A percentile compares a stretch with the other conserved stretches of the same genome.
Evolutionary conservation across 2,888 invertebrate genomes (phyloP).

Genomic region (Cheilosia impressa): DNA sequence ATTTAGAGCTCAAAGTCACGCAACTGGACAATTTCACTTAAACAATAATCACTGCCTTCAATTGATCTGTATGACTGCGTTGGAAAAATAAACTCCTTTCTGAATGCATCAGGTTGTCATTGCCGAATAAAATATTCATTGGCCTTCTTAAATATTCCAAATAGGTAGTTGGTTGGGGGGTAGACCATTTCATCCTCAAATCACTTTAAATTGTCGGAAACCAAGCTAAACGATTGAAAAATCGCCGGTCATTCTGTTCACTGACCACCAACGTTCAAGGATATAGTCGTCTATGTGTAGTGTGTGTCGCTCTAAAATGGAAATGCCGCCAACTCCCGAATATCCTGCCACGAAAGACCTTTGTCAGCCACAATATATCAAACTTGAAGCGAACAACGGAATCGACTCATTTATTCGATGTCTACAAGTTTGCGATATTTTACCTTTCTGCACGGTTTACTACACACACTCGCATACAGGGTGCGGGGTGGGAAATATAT

Average conservation of each 20-base stretch:
- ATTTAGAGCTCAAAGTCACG: conserved; percentile 1
- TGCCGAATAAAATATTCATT: conserved; percentile 49
- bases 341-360: conserved; percentile 66
- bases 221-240: conserved; percentile 59
- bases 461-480: conserved; percentile 60
- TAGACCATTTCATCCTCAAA: neutral
- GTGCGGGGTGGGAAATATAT: conserved; percentile 16
- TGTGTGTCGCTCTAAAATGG: conserved; percentile 20
- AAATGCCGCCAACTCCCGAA: conserved; percentile 52
- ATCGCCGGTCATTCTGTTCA: conserved; percentile 40
- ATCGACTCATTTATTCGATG: conserved; percentile 77
- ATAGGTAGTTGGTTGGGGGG: neutral
- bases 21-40: conserved; percentile 22
- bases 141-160: conserved; percentile 21
- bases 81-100: neutral
- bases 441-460: conserved; percentile 75
- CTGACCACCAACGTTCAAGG: conserved; percentile 40
- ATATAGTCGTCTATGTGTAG: neutral
- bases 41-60: conserved; percentile 8
- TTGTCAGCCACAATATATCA: conserved; percentile 74
- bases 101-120: conserved; percentile 58
- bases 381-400: conserved; percentile 73
- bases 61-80: conserved; percentile 10
- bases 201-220: conserved; percentile 41
- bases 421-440: conserved; percentile 77